Base-by-base conservation (phyloP, 2,797 vertebrate species). In the Sebastes melanostomus region DNA sequence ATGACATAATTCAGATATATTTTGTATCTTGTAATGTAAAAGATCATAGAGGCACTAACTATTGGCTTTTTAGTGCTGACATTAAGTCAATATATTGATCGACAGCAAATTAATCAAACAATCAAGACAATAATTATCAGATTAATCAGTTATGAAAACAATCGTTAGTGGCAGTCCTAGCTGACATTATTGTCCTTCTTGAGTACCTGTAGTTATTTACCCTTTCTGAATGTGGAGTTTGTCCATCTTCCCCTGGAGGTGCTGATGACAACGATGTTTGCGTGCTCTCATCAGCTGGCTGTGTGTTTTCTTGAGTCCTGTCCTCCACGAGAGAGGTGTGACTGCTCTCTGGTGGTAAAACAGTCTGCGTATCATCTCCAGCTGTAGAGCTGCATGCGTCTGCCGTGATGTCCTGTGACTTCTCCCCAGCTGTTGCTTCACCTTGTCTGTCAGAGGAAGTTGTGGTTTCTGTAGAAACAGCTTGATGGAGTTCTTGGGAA, bases 161-260 rank as follows among this genome's bases (percentile, higher is more conserved):
- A 14, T 13, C 3, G 2, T 24, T 20, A 54, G 2, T 9, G 38
- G 22, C 3, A 12, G 61, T 24, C 22, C 22, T 7, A 25, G 12
- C 22, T 66, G 1, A 58, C 1, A 10, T 38, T 38, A 1, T 38
- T 38, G 30, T 30, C 24, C 8, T 30, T 36, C 59, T 60, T n/a
- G 4, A 16, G 29, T 8, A 54, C 4, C 14, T 61, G 24, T 20
- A 29, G 16, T 42, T 13, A 6, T 67, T 79, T 82, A 92, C 91
- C 85, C 50, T 82, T 7, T 88, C 79, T 74, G 81, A 72, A 34
- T 55, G 55, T 32, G 52, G 22, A 60, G 50, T 77, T 50, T 89
- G 83, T 12, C 5, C 22, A 14, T 79, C 63, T 18, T 82, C 74
- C 12, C 11, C 69, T 46, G 34, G 25, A 65, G 67, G 12, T 58